Conservation (phyloP, 2,797 vertebrate genomes). For the Vultur gryphus region DNA sequence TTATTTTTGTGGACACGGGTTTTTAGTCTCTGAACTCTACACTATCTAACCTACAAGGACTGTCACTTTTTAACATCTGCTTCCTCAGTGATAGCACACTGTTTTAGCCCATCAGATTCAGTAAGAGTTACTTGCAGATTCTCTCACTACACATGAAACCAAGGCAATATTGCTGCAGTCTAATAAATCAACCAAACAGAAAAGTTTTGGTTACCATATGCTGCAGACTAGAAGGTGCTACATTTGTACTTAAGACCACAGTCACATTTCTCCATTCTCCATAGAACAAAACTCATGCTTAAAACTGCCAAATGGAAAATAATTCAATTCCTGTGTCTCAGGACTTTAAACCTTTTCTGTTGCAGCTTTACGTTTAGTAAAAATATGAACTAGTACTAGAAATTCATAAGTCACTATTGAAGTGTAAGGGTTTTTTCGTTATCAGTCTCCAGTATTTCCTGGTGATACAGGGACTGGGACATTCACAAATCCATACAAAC, state of each 20-base stretch:
- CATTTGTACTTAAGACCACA: not conserved
- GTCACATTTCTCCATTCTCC: not conserved
- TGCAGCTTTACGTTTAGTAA: not conserved
- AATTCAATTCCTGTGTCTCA: not conserved
- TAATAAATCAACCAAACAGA: not conserved
- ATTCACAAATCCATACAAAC: slow-evolving; percentile 37
- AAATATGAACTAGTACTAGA: not conserved
- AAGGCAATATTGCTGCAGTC: not conserved
- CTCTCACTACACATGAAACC: not conserved
- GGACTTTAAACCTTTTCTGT: not conserved
- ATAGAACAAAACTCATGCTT: not conserved
- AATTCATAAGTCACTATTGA: not conserved
- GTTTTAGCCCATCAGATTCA: not conserved
- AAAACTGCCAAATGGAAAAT: not conserved
- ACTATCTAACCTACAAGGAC: not conserved
- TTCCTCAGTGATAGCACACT: not conserved
- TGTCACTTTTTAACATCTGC: not conserved
- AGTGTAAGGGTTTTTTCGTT: not conserved
- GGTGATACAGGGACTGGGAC: not conserved
- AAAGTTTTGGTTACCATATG: not conserved
- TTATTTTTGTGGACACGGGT: not conserved
- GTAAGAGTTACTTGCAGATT: not conserved
- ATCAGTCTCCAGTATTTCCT: not conserved
- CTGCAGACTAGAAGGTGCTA: not conserved
- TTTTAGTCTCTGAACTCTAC: not conserved